These are phyloP conservation scores for Zaprionus obscuricornis DNA, from an alignment of 2,888 invertebrate genomes.

Conservation along the genomic window DNA sequence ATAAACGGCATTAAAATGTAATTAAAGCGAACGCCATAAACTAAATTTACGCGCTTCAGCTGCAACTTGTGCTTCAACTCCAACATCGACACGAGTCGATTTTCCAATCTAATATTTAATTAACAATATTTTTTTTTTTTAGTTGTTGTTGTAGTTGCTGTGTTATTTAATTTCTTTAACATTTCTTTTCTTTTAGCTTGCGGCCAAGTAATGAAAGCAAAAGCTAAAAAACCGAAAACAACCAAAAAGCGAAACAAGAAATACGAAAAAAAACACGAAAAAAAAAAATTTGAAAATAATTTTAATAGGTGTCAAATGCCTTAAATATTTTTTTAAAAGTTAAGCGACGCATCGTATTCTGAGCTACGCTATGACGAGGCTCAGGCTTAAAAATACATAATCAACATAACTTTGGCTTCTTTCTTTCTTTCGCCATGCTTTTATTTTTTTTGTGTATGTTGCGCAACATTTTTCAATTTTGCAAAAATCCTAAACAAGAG, in stretches of 20 bases:
- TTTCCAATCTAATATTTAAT: slow-evolving; percentile 51
- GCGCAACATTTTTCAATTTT: slow-evolving; percentile 61
- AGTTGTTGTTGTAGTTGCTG: too few species aligned
- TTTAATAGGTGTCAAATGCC: slow-evolving; percentile 60
- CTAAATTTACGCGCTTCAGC: slow-evolving; percentile 13
- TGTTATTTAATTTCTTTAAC: neutral
- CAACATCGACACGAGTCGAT: too few species aligned
- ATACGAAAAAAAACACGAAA: slow-evolving; percentile 12
- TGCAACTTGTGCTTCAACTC: too few species aligned
- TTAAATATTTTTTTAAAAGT: slow-evolving; percentile 63
- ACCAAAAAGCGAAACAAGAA: slow-evolving; percentile 37
- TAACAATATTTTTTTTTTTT: slow-evolving; percentile 52
- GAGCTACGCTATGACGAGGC: slow-evolving; percentile 3
- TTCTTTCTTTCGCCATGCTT: slow-evolving; percentile 43
- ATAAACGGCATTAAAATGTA: slow-evolving; percentile 64
- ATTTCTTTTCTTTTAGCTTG: too few species aligned
- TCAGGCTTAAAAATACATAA: slow-evolving; percentile 45
- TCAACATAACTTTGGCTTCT: slow-evolving; percentile 35
- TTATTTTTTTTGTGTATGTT: slow-evolving; percentile 30
- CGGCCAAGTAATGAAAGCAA: slow-evolving; percentile 46
- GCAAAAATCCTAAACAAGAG: slow-evolving; percentile 36
- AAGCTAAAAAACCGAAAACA: slow-evolving; percentile 21
- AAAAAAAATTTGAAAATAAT: slow-evolving; percentile 44
- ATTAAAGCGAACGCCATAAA: slow-evolving; percentile 47
- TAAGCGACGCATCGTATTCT: slow-evolving; percentile 45